phyloP scores from a whole-genome alignment of 2,888 invertebrate species.

The Dexiosoma caninum region DNA sequence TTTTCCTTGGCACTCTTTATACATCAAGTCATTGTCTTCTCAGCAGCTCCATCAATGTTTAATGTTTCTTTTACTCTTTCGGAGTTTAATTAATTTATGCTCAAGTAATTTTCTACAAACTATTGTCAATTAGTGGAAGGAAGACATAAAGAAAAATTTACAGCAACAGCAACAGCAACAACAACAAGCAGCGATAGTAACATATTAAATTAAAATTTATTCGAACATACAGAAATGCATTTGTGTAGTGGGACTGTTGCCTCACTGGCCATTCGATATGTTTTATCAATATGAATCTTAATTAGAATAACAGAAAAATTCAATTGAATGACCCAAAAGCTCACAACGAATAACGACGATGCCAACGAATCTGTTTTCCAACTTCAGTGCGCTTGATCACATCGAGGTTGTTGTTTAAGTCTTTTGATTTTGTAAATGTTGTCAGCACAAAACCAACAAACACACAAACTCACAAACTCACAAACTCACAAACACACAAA shows the following conservation, averaged over 20 bases:
- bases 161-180: too few relatives aligned
- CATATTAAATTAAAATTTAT: conserved; percentile 9
- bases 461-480: neutral
- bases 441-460: neutral
- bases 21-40: neutral
- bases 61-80: conserved; percentile 12
- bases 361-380: neutral
- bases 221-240: neutral
- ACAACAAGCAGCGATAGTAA: conserved; percentile 1
- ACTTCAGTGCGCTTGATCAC: neutral
- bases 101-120: neutral
- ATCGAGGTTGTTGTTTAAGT: conserved; percentile 35
- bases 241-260: neutral
- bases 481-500: too few relatives aligned
- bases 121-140: conserved; percentile 5
- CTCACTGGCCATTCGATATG: neutral
- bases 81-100: conserved; percentile 39
- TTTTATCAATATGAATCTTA: conserved; percentile 17
- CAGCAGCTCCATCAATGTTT: conserved; percentile 5
- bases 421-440: conserved; percentile 18
- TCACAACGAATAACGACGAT: neutral
- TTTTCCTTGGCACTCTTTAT: neutral
- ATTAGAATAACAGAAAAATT: conserved; percentile 11
- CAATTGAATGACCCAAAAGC: neutral
- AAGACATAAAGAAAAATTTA: conserved; percentile 4